Evolutionary conservation across 2,113 vertebrate genomes (phyloP), one percentile per base, ranked within the genome.

Genomic region (Phycodurus eques): DNA sequence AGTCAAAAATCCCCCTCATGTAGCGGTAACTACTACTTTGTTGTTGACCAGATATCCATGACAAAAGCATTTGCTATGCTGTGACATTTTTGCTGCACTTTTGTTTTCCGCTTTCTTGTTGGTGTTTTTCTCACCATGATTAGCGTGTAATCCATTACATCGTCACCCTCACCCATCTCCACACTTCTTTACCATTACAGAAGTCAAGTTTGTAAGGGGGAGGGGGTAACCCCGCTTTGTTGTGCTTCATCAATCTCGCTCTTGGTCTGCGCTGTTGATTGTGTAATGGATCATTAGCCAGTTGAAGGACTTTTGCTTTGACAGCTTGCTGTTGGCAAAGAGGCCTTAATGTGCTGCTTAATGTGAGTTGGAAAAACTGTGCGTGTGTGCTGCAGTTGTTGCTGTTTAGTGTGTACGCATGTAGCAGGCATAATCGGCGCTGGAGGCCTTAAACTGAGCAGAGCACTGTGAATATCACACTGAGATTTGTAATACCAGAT

Each of bases 401-500:
- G 73, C 72, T 76, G 60, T 72, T 78, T 73, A 77, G 66, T 74
- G 73, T 73, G 60, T 68, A 74, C 80, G 75, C 68, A 22, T 75
- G 74, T 71, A 80, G 74, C 63, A 62, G 73, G 67, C 70, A 81
- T 89, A 86, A 88, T 87, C 83, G 84, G 64, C n/a, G 85, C 89
- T 85, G 62, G 79, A 88, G 88, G 88, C 85, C 82, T 70, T 81
- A 75, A 74, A 68, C 80, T 82, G 81, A 87, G 81, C 76, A 54
- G 79, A 73, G 79, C 71, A 71, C 80, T 85, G 78, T 85, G 85
- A 82, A 87, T 78, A 83, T 86, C 78, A 81, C 77, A 77, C 56
- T 86, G 79, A 87, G 83, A 81, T 19, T 75, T 90, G 87, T 85
- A 88, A 86, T 87, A 90, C 89, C 77, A 39, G 87, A 91, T 92